Evolutionary conservation across 1,140 invertebrate species (phyloP).

Genomic region (Diploscapter pachys): DNA sequence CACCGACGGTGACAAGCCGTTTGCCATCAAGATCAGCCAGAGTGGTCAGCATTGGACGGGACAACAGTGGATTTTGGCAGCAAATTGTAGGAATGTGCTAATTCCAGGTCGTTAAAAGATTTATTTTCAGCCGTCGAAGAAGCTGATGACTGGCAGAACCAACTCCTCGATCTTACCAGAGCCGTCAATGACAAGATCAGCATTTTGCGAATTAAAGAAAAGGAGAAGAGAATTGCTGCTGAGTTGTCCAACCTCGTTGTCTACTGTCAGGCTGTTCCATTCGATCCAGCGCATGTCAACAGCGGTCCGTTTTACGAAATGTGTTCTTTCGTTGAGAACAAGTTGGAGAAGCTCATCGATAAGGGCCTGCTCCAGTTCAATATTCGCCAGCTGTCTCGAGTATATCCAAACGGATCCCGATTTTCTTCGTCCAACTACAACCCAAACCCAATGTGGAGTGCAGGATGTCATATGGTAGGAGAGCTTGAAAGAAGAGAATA

Average conservation of each 20-base stretch:
- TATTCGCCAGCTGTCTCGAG: constrained; percentile 71
- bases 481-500: background rate
- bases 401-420: constrained; percentile 84
- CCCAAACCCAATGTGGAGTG: constrained; percentile 89
- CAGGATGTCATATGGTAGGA: constrained; percentile 85
- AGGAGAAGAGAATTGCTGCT: constrained; percentile 49
- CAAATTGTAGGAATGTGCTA: constrained; percentile 30
- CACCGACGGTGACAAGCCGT: constrained; percentile 13
- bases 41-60: constrained; percentile 44
- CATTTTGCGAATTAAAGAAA: constrained; percentile 50
- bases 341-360: constrained; percentile 55
- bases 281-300: constrained; percentile 50
- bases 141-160: constrained; percentile 47
- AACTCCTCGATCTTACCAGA: constrained; percentile 39
- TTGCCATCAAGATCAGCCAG: constrained; percentile 42
- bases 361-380: constrained; percentile 48
- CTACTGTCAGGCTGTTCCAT: constrained; percentile 55
- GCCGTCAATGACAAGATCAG: constrained; percentile 46
- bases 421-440: constrained; percentile 96
- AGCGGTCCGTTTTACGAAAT: constrained; percentile 51
- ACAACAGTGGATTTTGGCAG: constrained; percentile 47
- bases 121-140: constrained; percentile 42
- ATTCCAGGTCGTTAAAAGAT: background rate
- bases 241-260: constrained; percentile 56
- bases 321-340: constrained; percentile 58